Evolutionary conservation across 2,797 vertebrate genomes (phyloP), one percentile per base, ranked within the genome.

Genomic region (Pelobates cultripes): DNA sequence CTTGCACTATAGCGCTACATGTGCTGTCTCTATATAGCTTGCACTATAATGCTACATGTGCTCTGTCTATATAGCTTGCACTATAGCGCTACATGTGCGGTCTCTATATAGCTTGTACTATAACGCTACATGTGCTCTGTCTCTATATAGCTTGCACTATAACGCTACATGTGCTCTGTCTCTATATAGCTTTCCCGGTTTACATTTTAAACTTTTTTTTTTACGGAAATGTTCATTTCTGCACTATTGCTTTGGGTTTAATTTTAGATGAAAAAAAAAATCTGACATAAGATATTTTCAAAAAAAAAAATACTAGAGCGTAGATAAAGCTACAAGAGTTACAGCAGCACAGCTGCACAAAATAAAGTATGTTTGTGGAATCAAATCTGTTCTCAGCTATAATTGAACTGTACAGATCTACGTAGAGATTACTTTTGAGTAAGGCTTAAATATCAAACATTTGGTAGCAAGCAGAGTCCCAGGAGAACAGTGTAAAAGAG

Each of bases 401-500:
- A 70, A 70, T 45, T 44, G 45, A 71, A 53, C 70, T 71, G 70
- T 71, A 53, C 70, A 71, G 44, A 71, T 71, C 70, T 51, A 44
- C 12, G n/a, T 10, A 71, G 44, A 71, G 44, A 51, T 71, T n/a
- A 71, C 41, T 71, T 71, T 53, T n/a, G 44, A 71, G 70, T 9
- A 71, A 7, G 45, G 68, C 44, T 51, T 28, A n/a, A 71, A 71
- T 51, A 71, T 51, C 70, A 71, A 51, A 71, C 45, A 71, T 70
- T 70, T 70, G 68, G 68, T 70, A 45, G 43, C 66, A 14, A 15
- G 43, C 15, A 71, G 14, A 51, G 45, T 53, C 44, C 70, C 8
- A 28, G 45, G 45, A 14, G 45, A 71, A 10, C 15, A 28, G 68
- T 40, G 61, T 64, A 28, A 64, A 64, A 64, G 61, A 64, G 15